Conservation (phyloP, 2,888 invertebrate genomes). For the Neoscelio sp. region DNA sequence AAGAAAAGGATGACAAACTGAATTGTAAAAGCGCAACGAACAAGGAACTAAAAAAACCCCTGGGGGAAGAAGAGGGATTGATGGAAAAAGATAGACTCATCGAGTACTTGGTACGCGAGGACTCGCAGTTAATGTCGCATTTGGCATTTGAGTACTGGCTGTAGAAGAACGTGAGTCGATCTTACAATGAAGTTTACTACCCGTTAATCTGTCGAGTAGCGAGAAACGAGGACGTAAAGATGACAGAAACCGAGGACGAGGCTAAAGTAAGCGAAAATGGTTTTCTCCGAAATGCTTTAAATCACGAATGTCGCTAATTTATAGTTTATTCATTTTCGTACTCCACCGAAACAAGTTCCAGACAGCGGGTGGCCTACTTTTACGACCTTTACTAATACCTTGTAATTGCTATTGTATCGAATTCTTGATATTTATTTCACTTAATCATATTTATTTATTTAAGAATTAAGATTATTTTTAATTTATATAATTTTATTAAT, state of each 20-base stretch:
- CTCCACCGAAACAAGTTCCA: too few relatives aligned
- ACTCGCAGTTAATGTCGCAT: constrained; percentile 78
- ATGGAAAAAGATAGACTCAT: constrained; percentile 66
- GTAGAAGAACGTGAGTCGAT: constrained; percentile 71
- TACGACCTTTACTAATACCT: constrained; percentile 9
- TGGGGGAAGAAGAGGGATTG: constrained; percentile 53
- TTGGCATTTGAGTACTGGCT: constrained; percentile 76
- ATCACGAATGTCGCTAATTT: background rate
- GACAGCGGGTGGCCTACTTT: too few relatives aligned
- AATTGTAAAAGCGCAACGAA: constrained; percentile 39
- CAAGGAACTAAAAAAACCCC: constrained; percentile 52
- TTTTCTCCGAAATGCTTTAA: constrained; percentile 23
- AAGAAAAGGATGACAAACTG: constrained; percentile 55
- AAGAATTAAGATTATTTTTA: too few relatives aligned
- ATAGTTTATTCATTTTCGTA: too few relatives aligned
- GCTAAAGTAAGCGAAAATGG: constrained; percentile 78
- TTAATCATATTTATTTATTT: background rate
- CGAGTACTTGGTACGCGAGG: constrained; percentile 72
- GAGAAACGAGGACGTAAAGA: constrained; percentile 58
- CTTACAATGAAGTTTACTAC: constrained; percentile 40
- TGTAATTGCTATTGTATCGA: constrained; percentile 3
- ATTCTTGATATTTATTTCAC: background rate
- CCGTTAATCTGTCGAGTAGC: constrained; percentile 39
- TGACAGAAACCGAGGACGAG: constrained; percentile 78
- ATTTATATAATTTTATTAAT: too few relatives aligned